These are phyloP conservation scores for Crocallis elinguaria DNA, from an alignment of 2,888 invertebrate species.

Conservation along the genomic window DNA sequence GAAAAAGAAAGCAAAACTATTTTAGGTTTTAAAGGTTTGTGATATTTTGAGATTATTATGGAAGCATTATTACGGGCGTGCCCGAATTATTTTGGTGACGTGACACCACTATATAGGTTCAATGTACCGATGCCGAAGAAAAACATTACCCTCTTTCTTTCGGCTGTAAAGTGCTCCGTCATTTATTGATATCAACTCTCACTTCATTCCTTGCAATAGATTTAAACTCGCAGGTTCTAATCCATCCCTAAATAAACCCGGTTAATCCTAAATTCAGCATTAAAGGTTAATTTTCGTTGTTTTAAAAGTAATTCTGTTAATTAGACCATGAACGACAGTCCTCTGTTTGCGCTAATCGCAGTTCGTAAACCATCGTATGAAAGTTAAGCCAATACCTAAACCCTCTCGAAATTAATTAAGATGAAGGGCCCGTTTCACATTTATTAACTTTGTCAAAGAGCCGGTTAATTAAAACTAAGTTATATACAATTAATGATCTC, in stretches of 20 bases:
- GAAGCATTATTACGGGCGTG: too few species aligned
- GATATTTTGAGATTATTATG: too few species aligned
- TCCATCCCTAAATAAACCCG: background rate
- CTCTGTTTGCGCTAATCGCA: constrained; percentile 27
- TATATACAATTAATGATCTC: constrained; percentile 54
- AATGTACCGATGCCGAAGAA: too few species aligned
- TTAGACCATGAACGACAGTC: constrained; percentile 19
- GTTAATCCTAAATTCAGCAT: background rate
- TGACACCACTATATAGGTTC: too few species aligned
- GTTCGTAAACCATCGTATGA: constrained; percentile 28
- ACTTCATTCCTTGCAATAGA: background rate
- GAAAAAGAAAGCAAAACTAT: too few species aligned
- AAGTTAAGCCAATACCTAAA: constrained; percentile 50
- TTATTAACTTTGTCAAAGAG: constrained; percentile 59
- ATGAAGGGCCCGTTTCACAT: constrained; percentile 50
- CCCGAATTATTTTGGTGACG: too few species aligned
- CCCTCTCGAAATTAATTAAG: constrained; percentile 56
- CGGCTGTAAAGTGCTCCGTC: background rate
- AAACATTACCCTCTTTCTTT: too few species aligned
- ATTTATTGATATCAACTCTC: too few species aligned
- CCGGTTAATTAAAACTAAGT: constrained; percentile 59
- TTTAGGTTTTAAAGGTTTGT: too few species aligned
- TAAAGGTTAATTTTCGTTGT: constrained; percentile 15
- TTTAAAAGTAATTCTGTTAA: constrained; percentile 18
- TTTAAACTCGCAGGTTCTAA: background rate